phyloP scores from a whole-genome alignment of 2,888 invertebrate genomes.

The Drosophila melanosoma region DNA sequence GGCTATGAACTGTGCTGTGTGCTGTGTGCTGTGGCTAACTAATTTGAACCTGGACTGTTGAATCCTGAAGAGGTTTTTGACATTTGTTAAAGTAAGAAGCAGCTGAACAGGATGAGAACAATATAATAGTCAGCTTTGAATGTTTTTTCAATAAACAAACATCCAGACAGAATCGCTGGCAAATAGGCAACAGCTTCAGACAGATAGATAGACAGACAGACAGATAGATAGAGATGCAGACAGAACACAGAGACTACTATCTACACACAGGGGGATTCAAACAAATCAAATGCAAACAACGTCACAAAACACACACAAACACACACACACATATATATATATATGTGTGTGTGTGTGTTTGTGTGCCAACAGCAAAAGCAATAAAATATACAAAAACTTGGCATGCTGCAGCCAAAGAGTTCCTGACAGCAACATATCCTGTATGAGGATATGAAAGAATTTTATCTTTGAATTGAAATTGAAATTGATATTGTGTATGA shows the following conservation, averaged over 20 bases:
- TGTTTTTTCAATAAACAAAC: slow-evolving; percentile 71
- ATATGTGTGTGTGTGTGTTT: background rate
- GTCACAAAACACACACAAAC: slow-evolving; percentile 20
- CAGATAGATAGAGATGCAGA: slow-evolving; percentile 9
- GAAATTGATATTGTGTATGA: background rate
- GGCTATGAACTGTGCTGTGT: slow-evolving; percentile 39
- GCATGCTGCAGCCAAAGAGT: background rate
- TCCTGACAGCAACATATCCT: slow-evolving; percentile 30
- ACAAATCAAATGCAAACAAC: slow-evolving; percentile 76
- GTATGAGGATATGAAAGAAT: slow-evolving; percentile 1
- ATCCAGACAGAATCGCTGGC: slow-evolving; percentile 55
- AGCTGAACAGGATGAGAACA: slow-evolving; percentile 25
- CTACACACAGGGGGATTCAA: slow-evolving; percentile 56
- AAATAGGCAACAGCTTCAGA: slow-evolving; percentile 53
- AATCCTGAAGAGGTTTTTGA: slow-evolving; percentile 1
- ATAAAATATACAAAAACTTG: slow-evolving; percentile 20
- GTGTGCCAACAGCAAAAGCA: slow-evolving; percentile 30
- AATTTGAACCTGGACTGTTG: slow-evolving; percentile 16
- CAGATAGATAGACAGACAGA: slow-evolving; percentile 10
- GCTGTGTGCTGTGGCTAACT: slow-evolving; percentile 49
- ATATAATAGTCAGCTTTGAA: slow-evolving; percentile 40
- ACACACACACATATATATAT: background rate
- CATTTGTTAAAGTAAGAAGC: slow-evolving; percentile 27
- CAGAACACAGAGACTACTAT: slow-evolving; percentile 25
- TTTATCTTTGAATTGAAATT: background rate